Evolutionary conservation across 2,888 invertebrate genomes (phyloP), one percentile per base, ranked within the genome.

Genomic region (Psylliodes chrysocephalus): DNA sequence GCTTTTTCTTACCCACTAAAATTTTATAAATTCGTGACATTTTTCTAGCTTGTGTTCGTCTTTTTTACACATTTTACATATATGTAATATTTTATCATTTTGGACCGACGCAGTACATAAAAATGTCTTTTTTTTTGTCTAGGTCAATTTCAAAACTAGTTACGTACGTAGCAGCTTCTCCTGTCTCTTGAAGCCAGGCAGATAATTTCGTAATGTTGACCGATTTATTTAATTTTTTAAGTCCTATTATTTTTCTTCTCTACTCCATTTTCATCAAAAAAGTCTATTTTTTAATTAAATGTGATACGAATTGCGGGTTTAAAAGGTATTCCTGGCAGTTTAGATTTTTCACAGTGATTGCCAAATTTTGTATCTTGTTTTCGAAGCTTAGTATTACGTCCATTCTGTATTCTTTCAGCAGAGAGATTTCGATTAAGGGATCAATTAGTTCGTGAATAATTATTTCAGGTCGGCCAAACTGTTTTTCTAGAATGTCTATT

Each of bases 381-480:
- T 15, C 19, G 6, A 38, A 59, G 14, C 38, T 19, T 15, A 35
- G 19, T 8, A 59, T 33, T 17, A 14, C 18, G 14, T 49, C 49
- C 15, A 49, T 8, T 15, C 17, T 56, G 8, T 30, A 47, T 15
- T 49, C 38, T 28, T 12, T 49, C 17, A 25, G 7, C 5, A 15
- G 8, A 6, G 14, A 18, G 12, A 59, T 49, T 40, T 25, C n/a
- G 8, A 6, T 33, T 7, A 33, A 15, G 8, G 14, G 22, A 17
- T 17, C 30, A 33, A 59, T 49, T 8, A 38, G 18, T 49, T n/a
- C n/a, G n/a, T n/a, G n/a, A n/a, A n/a, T n/a, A n/a, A n/a, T n/a
- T n/a, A n/a, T n/a, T n/a, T n/a, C 35, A 8, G 35, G 47, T 25
- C 40, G 19, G 7, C 49, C 57, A 35, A 59, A 59, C 17, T 30